A percentile compares a stretch with the other conserved stretches of the same genome.
Conservation (phyloP, 2,888 invertebrate species). For the Andricus quercusramuli region DNA sequence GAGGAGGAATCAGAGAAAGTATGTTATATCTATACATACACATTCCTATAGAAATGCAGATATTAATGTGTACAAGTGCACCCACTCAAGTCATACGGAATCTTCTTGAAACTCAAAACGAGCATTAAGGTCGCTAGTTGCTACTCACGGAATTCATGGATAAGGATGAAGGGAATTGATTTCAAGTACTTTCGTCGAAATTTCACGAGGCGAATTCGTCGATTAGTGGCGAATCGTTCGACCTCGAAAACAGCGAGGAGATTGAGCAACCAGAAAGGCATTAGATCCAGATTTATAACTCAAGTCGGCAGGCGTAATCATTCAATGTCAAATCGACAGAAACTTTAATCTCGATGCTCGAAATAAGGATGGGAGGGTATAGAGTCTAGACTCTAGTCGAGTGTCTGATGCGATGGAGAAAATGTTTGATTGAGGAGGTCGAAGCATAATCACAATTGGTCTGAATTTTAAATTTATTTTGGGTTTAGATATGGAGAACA, state of each 20-base stretch:
- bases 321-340: conserved; percentile 36
- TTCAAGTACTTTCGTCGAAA: conserved; percentile 30
- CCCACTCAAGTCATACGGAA: not conserved
- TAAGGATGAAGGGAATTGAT: conserved; percentile 29
- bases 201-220: conserved; percentile 35
- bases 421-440: not conserved
- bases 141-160: conserved; percentile 15
- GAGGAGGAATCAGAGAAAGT: conserved; percentile 18
- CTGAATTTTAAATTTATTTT: not conserved
- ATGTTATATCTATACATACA: not conserved
- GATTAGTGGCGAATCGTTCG: conserved; percentile 35
- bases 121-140: conserved; percentile 29
- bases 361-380: not conserved
- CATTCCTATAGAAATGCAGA: not conserved
- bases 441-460: not conserved
- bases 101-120: not conserved
- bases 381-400: not conserved
- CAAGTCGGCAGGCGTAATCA: conserved; percentile 20
- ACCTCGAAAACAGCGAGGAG: conserved; percentile 19
- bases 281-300: conserved; percentile 40
- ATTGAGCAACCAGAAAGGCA: conserved; percentile 20
- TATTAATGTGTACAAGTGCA: not conserved
- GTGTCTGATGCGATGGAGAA: conserved; percentile 7
- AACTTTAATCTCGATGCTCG: conserved; percentile 33
- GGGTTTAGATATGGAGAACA: too few relatives aligned